Evolutionary conservation across 2,113 vertebrate species (phyloP).

Genomic region (Callipepla californica): DNA sequence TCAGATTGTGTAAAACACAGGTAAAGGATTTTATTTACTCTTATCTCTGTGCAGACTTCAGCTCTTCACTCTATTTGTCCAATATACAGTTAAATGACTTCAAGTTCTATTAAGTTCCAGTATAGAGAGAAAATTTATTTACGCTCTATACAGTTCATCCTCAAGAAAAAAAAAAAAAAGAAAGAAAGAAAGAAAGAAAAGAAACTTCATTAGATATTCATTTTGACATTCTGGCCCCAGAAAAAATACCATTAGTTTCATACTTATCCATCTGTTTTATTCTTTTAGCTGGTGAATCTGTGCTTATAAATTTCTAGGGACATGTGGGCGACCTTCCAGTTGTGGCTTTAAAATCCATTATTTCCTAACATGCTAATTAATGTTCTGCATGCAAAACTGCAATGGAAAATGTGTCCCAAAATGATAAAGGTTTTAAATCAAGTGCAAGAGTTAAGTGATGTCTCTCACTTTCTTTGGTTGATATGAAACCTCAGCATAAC

Average conservation of each 20-base stretch:
- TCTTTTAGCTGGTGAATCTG: slow-evolving; percentile 73
- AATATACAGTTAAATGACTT: slow-evolving; percentile 65
- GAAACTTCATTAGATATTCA: slow-evolving; percentile 72
- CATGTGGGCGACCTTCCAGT: slow-evolving; percentile 71
- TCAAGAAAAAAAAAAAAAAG: not conserved
- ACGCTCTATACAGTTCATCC: slow-evolving; percentile 28
- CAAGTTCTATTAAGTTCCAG: slow-evolving; percentile 11
- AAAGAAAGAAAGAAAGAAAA: not conserved
- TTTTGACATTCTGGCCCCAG: slow-evolving; percentile 76
- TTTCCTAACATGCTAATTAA: slow-evolving; percentile 79
- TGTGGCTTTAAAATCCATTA: slow-evolving; percentile 75
- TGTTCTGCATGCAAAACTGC: slow-evolving; percentile 48
- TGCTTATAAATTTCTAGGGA: slow-evolving; percentile 75
- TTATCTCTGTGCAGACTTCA: slow-evolving; percentile 56
- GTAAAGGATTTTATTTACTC: slow-evolving; percentile 52
- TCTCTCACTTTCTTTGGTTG: not conserved
- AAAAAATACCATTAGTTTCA: slow-evolving; percentile 78
- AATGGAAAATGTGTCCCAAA: slow-evolving; percentile 6
- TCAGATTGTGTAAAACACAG: slow-evolving; percentile 34
- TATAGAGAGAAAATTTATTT: slow-evolving; percentile 73
- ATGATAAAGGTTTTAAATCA: slow-evolving; percentile 29
- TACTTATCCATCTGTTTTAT: slow-evolving; percentile 81
- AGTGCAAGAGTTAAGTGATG: slow-evolving; percentile 17
- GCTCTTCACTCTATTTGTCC: slow-evolving; percentile 45
- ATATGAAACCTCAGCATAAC: slow-evolving; percentile 38